Evolutionary conservation across 2,113 vertebrate genomes (phyloP).

Genomic region (Amblyopsis rosae): DNA sequence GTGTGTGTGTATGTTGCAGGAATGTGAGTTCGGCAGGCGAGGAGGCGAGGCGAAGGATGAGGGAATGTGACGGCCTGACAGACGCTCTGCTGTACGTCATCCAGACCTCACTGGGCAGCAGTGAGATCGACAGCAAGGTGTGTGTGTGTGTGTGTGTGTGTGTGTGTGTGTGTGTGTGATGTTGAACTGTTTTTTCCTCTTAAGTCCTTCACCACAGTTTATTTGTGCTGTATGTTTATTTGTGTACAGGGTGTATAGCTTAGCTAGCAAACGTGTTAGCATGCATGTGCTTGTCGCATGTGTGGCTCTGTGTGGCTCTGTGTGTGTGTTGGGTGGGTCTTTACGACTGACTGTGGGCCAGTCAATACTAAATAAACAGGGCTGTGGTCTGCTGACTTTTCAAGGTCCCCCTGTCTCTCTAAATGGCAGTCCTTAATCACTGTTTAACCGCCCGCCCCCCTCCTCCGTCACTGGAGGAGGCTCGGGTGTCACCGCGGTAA

Average conservation of each 20-base stretch:
- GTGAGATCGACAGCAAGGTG: slow-evolving; percentile 99
- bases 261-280: too few relatives aligned
- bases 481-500: slow-evolving; percentile 54
- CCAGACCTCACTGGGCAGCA: slow-evolving; percentile 96
- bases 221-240: not conserved
- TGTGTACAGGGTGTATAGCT: not conserved
- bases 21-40: slow-evolving; percentile 98
- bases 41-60: slow-evolving; percentile 95
- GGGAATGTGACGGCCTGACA: slow-evolving; percentile 97
- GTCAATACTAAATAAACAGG: slow-evolving; percentile 68
- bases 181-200: too few relatives aligned
- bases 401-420: slow-evolving; percentile 72
- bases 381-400: slow-evolving; percentile 64
- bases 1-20: slow-evolving; percentile 74
- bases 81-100: slow-evolving; percentile 97
- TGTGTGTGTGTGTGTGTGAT: slow-evolving; percentile 18
- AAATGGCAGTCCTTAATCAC: slow-evolving; percentile 76
- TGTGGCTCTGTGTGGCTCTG: slow-evolving; percentile 13
- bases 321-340: not conserved
- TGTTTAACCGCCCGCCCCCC: slow-evolving; percentile 61
- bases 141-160: slow-evolving; percentile 55
- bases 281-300: not conserved
- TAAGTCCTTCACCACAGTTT: not conserved
- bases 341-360: slow-evolving; percentile 17
- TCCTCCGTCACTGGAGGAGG: slow-evolving; percentile 44